Conservation (phyloP, 2,888 invertebrate genomes). For the Caenorhabditis sp. region DNA sequence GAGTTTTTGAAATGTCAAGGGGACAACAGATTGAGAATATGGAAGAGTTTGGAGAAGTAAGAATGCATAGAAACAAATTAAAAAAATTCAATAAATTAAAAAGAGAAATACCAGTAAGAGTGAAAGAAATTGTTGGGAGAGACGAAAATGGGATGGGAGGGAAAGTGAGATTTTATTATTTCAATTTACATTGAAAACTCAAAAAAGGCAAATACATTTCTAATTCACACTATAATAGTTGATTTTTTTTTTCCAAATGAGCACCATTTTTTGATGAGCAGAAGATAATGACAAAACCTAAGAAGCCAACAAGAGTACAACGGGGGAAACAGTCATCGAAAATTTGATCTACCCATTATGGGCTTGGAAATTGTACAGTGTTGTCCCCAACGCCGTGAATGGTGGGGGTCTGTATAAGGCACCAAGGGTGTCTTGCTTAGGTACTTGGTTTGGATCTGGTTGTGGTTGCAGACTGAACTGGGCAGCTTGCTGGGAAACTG, state of each 20-base stretch:
- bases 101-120: constrained; percentile 45
- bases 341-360: constrained; percentile 42
- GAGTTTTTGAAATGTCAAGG: constrained; percentile 52
- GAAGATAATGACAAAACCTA: constrained; percentile 28
- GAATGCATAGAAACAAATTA: neutral
- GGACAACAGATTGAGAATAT: neutral
- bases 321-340: neutral
- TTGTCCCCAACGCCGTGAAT: constrained; percentile 75
- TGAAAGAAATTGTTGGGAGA: constrained; percentile 27
- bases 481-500: neutral
- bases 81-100: neutral
- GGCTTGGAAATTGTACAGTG: constrained; percentile 73
- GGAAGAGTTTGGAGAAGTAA: constrained; percentile 1
- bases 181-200: constrained; percentile 10
- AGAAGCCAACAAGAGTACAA: constrained; percentile 13
- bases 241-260: constrained; percentile 27
- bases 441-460: constrained; percentile 53
- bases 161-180: constrained; percentile 45
- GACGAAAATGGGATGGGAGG: neutral
- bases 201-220: constrained; percentile 14
- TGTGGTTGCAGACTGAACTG: constrained; percentile 38
- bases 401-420: constrained; percentile 69
- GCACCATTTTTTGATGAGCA: constrained; percentile 65
- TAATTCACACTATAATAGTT: constrained; percentile 39
- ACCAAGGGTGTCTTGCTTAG: constrained; percentile 66